Base-by-base conservation (phyloP, 2,888 invertebrate species). In the Chloroclystis v-ata region DNA sequence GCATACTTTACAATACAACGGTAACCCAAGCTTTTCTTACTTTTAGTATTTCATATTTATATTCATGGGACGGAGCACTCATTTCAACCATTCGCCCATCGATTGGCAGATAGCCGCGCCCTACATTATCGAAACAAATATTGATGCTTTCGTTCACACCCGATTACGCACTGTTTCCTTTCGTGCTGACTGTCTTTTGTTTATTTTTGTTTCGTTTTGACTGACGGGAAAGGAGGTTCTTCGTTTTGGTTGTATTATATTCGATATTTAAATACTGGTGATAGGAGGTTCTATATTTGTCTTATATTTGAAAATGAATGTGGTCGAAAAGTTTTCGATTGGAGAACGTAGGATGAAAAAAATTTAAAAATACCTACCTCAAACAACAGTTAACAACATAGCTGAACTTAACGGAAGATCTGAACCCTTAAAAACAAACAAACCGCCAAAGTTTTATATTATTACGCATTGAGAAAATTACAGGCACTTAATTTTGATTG, bases 131-230 rank as follows among this genome's bases (percentile, higher is more conserved):
- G 47, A 51, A 53, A 58, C 63, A 63, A 67, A 65, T 64, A 66
- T 63, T 61, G 58, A 62, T 58, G 59, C 60, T 57, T 54, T 47
- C 35, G 10, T 43, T 48, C 54, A 56, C 52, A 49, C 59, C 60
- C 51, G 59, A 61, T 35, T 70, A 67, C 70, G 65, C 60, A 49
- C 58, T 61, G 63, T 67, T 72, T 71, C 67, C 71, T 60, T 57
- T 60, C 51, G 24, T 40, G 13, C 28, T 45, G 47, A 49, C 42
- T 49, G 37, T 49, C 51, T 47, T 52, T 55, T 56, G 48, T 57
- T 20, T 35, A 20, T 33, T 35, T 33, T 20, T 5, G 9, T 35
- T 35, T 24, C 5, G n/a, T 16, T 32, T 32, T 32, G 1, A n/a
- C n/a, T n/a, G n/a, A n/a, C n/a, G n/a, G 30, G 30, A 13, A 1